phyloP scores from a whole-genome alignment of 2,113 vertebrate genomes.

The Diglossa brunneiventris region DNA sequence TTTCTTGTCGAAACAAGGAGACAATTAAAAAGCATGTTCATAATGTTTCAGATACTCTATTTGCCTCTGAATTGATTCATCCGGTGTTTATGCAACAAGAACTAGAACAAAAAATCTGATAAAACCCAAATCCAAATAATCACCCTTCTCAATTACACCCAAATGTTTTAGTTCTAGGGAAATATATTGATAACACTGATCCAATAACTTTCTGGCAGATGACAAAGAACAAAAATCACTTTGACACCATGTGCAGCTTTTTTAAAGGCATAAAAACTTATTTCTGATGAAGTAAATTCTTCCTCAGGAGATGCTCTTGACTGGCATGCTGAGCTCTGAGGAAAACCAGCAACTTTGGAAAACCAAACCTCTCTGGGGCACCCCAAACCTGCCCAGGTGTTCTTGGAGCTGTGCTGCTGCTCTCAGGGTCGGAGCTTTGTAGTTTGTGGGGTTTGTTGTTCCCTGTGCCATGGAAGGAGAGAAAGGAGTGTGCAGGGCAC shows the following conservation, averaged over 20 bases:
- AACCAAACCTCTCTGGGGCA: rapidly evolving
- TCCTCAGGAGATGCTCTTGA: background rate
- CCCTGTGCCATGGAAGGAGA: background rate
- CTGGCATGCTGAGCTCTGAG: background rate
- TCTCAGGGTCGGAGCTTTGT: background rate
- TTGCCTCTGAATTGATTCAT: background rate
- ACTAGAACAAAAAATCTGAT: background rate
- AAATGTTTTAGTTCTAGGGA: background rate
- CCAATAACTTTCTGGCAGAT: background rate
- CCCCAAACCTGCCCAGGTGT: background rate
- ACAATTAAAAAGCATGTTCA: background rate
- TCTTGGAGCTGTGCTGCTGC: background rate
- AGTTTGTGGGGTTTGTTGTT: no score
- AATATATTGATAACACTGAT: background rate
- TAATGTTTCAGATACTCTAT: background rate
- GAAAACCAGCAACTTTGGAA: background rate
- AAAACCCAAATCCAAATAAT: background rate
- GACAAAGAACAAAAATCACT: background rate
- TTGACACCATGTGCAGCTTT: background rate
- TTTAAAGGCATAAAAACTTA: background rate
- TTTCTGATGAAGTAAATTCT: background rate
- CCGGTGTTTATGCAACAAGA: slow-evolving; percentile 10
- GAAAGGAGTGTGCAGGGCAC: background rate
- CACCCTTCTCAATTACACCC: background rate
- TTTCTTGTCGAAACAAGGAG: background rate